Percentiles rank a stretch among this genome's conserved stretches.
Evolutionary conservation across 2,888 invertebrate genomes (phyloP).

Genomic region (Sicus ferrugineus): DNA sequence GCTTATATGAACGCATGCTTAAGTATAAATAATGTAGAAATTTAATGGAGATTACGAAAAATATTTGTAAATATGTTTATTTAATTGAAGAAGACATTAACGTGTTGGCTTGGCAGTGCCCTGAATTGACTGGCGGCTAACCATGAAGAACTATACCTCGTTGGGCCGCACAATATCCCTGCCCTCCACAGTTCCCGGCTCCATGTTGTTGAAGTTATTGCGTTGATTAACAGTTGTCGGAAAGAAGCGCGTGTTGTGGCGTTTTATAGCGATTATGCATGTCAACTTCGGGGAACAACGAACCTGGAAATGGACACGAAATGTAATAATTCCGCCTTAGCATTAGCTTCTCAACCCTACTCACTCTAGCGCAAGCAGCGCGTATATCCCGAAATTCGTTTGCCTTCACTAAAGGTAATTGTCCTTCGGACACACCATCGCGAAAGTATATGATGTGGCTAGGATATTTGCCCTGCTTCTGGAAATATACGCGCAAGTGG

Average conservation of each 20-base stretch:
- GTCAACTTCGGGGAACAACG: no score
- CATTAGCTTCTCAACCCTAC: neutral
- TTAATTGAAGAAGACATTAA: no score
- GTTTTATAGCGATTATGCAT: no score
- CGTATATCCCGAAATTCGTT: conserved; percentile 74
- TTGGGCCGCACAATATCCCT: conserved; percentile 84
- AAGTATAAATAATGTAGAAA: no score
- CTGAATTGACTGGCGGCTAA: conserved; percentile 75
- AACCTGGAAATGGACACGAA: no score
- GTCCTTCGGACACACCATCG: conserved; percentile 89
- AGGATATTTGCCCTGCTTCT: no score
- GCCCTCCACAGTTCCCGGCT: conserved; percentile 89
- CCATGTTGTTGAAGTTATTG: conserved; percentile 76
- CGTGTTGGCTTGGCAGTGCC: conserved; percentile 87
- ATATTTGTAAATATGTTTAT: no score
- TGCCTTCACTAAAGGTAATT: conserved; percentile 71
- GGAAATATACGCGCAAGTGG: no score
- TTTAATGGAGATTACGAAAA: no score
- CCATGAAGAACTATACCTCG: conserved; percentile 89
- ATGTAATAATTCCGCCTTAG: conserved; percentile 64
- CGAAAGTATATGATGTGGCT: conserved; percentile 81
- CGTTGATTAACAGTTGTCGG: conserved; percentile 42
- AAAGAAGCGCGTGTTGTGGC: no score
- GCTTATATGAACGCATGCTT: no score
- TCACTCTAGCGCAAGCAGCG: conserved; percentile 71